Evolutionary conservation across 1,140 invertebrate species (phyloP).

Genomic region (Sinella curviseta): DNA sequence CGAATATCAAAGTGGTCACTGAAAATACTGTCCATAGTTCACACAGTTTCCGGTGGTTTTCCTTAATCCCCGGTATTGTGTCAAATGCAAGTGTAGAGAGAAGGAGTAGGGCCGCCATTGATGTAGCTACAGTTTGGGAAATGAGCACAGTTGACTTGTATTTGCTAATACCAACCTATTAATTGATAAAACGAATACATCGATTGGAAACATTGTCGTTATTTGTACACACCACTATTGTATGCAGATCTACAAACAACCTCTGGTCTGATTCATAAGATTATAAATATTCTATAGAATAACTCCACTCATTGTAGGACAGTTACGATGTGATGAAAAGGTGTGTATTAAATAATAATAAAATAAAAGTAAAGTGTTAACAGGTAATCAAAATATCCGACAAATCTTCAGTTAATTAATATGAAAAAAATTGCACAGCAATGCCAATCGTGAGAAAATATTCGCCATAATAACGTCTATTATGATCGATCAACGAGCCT

Average conservation of each 20-base stretch:
- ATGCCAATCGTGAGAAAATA: too few species aligned
- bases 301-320: background rate
- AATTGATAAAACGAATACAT: background rate
- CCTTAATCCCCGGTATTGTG: background rate
- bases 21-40: background rate
- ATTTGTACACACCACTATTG: background rate
- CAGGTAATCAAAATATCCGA: too few species aligned
- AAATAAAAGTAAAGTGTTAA: too few species aligned
- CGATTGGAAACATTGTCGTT: too few species aligned
- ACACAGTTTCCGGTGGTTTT: background rate
- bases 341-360: background rate
- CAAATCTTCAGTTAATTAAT: too few species aligned
- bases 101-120: background rate
- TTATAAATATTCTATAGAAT: background rate
- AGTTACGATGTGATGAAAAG: background rate
- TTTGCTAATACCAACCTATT: background rate
- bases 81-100: background rate
- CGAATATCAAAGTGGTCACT: background rate
- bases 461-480: too few species aligned
- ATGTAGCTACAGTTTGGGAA: background rate
- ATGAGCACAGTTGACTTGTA: background rate
- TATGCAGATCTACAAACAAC: background rate
- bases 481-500: too few species aligned
- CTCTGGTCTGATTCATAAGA: background rate
- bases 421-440: too few species aligned